Base-by-base conservation (phyloP, 2,797 vertebrate species). In the Notolabrus celidotus region DNA sequence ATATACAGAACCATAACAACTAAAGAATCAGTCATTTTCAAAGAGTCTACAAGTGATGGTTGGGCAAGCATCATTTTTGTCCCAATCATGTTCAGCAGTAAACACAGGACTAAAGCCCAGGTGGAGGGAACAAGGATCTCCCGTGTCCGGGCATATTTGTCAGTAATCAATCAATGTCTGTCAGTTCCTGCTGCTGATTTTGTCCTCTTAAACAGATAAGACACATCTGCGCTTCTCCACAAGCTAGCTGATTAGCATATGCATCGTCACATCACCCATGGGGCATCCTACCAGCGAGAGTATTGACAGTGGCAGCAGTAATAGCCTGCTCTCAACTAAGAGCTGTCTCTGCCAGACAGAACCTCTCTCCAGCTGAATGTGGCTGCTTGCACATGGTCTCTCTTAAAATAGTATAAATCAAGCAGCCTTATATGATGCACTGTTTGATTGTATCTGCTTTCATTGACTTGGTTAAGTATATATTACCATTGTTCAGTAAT, bases 311-410 rank as follows among this genome's bases (percentile, higher is more conserved):
- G 55, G 75, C 70, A 75, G 89, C 74, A 84, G 90, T 91, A 84
- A 80, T 62, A 86, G 79, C 86, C 85, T 85, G 65, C 80, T 86
- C 82, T 87, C 81, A 79, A 67, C 86, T 87, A 82, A 84, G 83
- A 85, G 77, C 81, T 69, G 58, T 86, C 91, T 82, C 72, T 42
- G 73, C 58, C 84, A 82, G 84, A 82, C 86, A 71, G 57, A 75
- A 87, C 77, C 87, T 83, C 85, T 86, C 61, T 68, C 38, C 74
- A 58, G 66, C 67, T 33, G 71, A 74, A 46, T 12, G 15, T 52
- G 43, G 72, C 81, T 85, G 71, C 60, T 67, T 55, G 64, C 72
- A 82, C 79, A 73, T 71, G 77, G 54, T 65, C 67, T 60, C 70
- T 63, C 59, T 61, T 79, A 66, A 71, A 71, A 67, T 49, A 33